phyloP scores from a whole-genome alignment of 2,888 invertebrate species.

The Buathra laborator region DNA sequence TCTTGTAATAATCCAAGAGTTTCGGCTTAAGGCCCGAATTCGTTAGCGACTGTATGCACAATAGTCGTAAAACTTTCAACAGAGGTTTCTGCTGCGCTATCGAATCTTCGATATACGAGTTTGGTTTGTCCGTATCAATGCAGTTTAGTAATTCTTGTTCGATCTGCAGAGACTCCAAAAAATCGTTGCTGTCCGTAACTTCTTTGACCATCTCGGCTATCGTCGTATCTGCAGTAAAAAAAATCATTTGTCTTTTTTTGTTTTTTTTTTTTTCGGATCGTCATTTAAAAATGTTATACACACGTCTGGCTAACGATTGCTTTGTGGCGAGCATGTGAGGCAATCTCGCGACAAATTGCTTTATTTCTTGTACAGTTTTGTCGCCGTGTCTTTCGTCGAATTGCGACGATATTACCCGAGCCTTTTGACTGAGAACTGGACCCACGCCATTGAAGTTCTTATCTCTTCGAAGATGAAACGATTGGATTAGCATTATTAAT shows the following conservation, averaged over 20 bases:
- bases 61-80: conserved; percentile 93
- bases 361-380: conserved; percentile 97
- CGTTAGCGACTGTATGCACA: conserved; percentile 97
- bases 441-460: conserved; percentile 97
- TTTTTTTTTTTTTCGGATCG: background rate
- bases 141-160: conserved; percentile 98
- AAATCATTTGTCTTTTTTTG: background rate
- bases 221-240: conserved; percentile 90
- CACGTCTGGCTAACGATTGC: conserved; percentile 91
- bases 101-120: conserved; percentile 96
- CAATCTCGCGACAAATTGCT: conserved; percentile 95
- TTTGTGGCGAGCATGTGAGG: conserved; percentile 95
- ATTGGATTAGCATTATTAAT: background rate
- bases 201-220: conserved; percentile 98
- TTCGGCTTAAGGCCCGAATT: conserved; percentile 97
- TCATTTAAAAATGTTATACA: conserved; percentile 69
- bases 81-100: conserved; percentile 94
- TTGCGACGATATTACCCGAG: conserved; percentile 94
- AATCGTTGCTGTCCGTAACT: conserved; percentile 90
- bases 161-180: conserved; percentile 92
- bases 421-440: conserved; percentile 93
- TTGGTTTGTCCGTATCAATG: conserved; percentile 95
- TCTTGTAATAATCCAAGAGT: conserved; percentile 90
- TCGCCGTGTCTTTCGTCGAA: conserved; percentile 94
- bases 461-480: conserved; percentile 87